These are phyloP conservation scores for Crotalus horridus DNA, from an alignment of 2,113 vertebrate species.

Conservation along the genomic window DNA sequence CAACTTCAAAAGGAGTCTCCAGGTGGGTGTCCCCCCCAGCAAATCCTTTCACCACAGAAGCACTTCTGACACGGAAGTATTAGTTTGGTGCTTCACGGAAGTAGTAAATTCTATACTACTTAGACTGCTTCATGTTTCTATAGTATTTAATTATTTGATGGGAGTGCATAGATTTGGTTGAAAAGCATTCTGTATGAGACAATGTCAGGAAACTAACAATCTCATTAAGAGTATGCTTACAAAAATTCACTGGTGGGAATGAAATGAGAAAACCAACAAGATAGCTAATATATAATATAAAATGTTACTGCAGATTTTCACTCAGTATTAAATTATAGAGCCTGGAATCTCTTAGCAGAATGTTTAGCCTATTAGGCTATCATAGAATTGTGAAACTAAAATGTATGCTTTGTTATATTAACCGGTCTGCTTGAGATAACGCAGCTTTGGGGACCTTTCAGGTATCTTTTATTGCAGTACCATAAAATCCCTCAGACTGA, in stretches of 20 bases:
- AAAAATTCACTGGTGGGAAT: background rate
- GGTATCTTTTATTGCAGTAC: background rate
- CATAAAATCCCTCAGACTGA: background rate
- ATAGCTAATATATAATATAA: background rate
- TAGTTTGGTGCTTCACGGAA: background rate
- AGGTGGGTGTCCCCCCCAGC: background rate
- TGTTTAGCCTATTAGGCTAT: background rate
- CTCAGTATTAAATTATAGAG: background rate
- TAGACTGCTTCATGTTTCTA: background rate
- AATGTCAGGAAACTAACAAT: slow-evolving; percentile 30
- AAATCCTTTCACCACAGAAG: background rate
- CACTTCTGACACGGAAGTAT: background rate
- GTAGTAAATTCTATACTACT: background rate
- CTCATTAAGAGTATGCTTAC: background rate
- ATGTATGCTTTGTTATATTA: background rate
- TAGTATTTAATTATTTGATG: background rate
- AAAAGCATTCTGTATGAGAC: background rate
- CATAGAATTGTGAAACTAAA: slow-evolving; percentile 3
- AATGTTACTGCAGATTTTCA: slow-evolving; percentile 4
- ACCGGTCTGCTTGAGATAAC: background rate
- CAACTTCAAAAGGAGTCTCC: background rate
- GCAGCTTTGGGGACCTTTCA: background rate
- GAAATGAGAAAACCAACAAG: background rate
- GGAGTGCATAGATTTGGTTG: background rate
- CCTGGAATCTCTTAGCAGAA: slow-evolving; percentile 20